Evolutionary conservation across 2,113 vertebrate genomes (phyloP), one percentile per base, ranked within the genome.

Genomic region (Labeo catla): DNA sequence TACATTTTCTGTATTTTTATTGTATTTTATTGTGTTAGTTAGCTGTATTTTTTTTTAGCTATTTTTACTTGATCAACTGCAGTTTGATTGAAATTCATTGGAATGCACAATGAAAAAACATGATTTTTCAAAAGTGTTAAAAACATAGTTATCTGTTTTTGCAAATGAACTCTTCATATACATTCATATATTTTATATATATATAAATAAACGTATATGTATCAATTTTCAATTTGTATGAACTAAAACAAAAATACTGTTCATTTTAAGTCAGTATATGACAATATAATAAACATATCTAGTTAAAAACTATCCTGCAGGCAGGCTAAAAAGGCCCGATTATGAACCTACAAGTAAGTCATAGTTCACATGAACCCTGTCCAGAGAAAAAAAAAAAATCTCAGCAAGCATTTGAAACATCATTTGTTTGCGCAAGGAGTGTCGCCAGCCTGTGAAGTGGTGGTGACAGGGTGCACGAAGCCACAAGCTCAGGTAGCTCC

Each of bases 361-460:
- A 52, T 4, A 49, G 36, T 3, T 77, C 84, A 23, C 73, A 89
- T 85, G 83, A 76, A 79, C 81, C 84, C 28, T 39, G 1, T 77
- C 52, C 80, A 61, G 16, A 80, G 36, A n/a, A 47, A 90, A 87
- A 47, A 90, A 87, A 92, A 93, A 92, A 93, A 93, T 93, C 93
- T 93, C 91, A 92, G 92, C 91, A 90, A 91, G 91, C 91, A 92
- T 92, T 93, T 92, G 91, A 92, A 94, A 91, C 92, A 92, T 91
- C 92, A 90, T 93, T 92, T 95, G 93, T 95, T 94, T 93, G 94
- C 93, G 92, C 91, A 93, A 92, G 93, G 93, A 93, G 94, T 94
- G 95, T 93, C 92, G 89, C 93, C 88, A 86, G 90, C 91, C 91
- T 91, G 90, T 87, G 92, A 89, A 91, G 92, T 91, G 91, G 93